These are phyloP conservation scores for Peromyscus maniculatus DNA, from an alignment of 2,113 vertebrate genomes.

Conservation along the genomic window DNA sequence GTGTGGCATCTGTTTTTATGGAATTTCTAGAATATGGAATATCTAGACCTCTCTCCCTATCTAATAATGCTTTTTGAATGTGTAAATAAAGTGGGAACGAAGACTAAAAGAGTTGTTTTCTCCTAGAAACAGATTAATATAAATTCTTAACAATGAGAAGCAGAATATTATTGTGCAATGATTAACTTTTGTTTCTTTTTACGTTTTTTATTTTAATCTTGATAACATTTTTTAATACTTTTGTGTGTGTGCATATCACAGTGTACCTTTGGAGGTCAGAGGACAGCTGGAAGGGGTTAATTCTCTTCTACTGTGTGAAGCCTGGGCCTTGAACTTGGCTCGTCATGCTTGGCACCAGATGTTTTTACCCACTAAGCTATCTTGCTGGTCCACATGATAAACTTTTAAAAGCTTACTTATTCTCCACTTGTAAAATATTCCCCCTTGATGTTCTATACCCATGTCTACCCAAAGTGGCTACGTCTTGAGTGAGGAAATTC, in stretches of 20 bases:
- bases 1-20: not conserved
- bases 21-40: not conserved
- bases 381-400: not conserved
- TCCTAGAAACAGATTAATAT: conserved; percentile 1
- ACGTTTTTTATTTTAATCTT: not conserved
- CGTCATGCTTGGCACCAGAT: not conserved
- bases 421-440: not conserved
- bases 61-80: not conserved
- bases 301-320: not conserved
- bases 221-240: not conserved
- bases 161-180: not conserved
- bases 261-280: not conserved
- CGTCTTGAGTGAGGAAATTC: not conserved
- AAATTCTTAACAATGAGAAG: conserved; percentile 17
- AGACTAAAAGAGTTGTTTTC: not conserved
- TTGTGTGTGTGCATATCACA: not conserved
- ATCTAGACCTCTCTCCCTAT: not conserved
- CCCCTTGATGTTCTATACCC: not conserved
- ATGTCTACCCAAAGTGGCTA: not conserved
- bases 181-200: not conserved
- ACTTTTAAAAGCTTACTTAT: conserved; percentile 11
- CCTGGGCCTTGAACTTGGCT: not conserved
- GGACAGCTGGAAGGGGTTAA: not conserved
- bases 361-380: not conserved
- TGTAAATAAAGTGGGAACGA: not conserved